Base-by-base conservation (phyloP, 2,888 invertebrate genomes). In the Drosophila mimica region DNA sequence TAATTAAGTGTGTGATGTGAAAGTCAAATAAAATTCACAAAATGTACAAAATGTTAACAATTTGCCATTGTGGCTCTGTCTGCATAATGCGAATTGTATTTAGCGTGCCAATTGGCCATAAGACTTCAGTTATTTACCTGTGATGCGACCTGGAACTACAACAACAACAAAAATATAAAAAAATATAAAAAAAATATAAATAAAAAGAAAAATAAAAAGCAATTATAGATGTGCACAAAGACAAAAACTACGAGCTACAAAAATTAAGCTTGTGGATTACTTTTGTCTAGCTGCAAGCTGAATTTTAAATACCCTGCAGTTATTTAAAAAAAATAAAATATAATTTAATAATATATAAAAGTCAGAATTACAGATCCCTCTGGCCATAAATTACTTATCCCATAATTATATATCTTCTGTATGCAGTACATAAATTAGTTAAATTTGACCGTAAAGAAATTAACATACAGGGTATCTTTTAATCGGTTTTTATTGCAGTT, bases 91-190 rank as follows among this genome's bases (percentile, higher is more conserved):
- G 0, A 60, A 59, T 57, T 49, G 52, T 34, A 38, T 65, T 56
- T 60, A 20, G 65, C 81, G 69, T 79, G 81, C 71, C 74, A 79
- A 82, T 69, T 79, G 79, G 80, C 80, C 80, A 74, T 79, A 63
- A 76, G 54, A 51, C 38, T 11, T 49, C 48, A 64, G 56, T 40
- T 61, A 52, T 62, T 71, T 63, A 56, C 8, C 25, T 51, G 51
- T 40, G 63, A 70, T 63, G 78, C 63, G 66, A 70, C 66, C 73
- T 73, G 59, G 59, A 65, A 69, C 62, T 4, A n/a, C 0, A 40
- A 40, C 13, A 20, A 8, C 15, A 15, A 25, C 25, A 20, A 20
- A 25, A 25, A 33, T 31, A 5, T 11, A 3, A n/a, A n/a, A n/a
- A n/a, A n/a, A n/a, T n/a, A n/a, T n/a, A n/a, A n/a, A n/a, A n/a